Evolutionary conservation across 2,888 invertebrate genomes (phyloP), one percentile per base, ranked within the genome.

Genomic region (Neoscelio sp.): DNA sequence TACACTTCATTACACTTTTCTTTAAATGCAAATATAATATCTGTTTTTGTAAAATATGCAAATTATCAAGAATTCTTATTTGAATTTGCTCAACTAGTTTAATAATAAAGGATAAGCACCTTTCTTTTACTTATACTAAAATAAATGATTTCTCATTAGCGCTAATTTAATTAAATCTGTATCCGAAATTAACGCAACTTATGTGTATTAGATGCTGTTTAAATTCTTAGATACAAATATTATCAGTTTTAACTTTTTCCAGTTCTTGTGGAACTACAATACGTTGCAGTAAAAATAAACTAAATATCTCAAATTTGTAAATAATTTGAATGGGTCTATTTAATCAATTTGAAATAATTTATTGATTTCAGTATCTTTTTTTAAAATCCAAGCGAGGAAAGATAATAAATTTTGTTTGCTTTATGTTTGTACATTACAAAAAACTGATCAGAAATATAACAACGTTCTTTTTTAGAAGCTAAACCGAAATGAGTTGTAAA

Each of bases 401-500:
- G 46, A 70, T 20, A 82, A 44, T 28, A 79, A 33, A 80, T 13
- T 13, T 80, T 71, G 13, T 75, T 74, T 74, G 71, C 58, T 0
- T 20, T 44, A 7, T 54, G 35, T 80, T 18, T 33, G 6, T 60
- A 80, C 79, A 81, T 80, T 8, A 42, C 54, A 50, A 67, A 42
- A 7, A 82, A 48, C 23, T 81, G 80, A 4, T 42, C 26, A 4
- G 80, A 82, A n/a, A 52, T 75, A 33, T 77, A 81, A 40, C 80
- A 80, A 15, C 75, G 56, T 20, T 82, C 82, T 13, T 70, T 70
- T 8, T 77, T 73, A n/a, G 64, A 64, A 58, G 80, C 58, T 62
- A 83, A 79, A 58, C 20, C 12, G 56, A 86, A 87, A 35, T 84
- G 82, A 10, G 85, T 52, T 67, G 85, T 73, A 23, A 87, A 78